Base-by-base conservation (phyloP, 1,140 invertebrate species). In the Plodia interpunctella region DNA sequence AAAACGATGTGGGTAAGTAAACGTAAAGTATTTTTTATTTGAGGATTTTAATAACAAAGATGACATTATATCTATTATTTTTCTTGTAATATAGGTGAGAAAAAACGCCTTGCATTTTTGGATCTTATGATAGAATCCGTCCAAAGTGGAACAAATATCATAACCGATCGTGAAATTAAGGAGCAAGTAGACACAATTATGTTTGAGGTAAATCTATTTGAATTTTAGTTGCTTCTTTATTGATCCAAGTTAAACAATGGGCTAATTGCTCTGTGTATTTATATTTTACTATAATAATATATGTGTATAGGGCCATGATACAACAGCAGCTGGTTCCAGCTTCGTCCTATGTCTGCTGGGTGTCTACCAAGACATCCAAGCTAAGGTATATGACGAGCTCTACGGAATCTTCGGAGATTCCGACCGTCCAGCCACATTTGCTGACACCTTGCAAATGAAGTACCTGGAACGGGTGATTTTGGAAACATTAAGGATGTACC, bases 181-280 rank as follows among this genome's bases (percentile, higher is more conserved):
- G 94, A 96, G 77, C 94, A 96, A 92, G 95, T 97, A 0, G 94
- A 96, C 65, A 97, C 95, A 0, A 97, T 97, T 60, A 96, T 97
- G 94, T 96, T 96, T 83, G 95, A 96, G 92, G 96, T 96, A 77
- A 90, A 35, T n/a, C 8, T 35, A 35, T 35, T 9, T 11, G 9
- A 35, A 35, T 25, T 6, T n/a, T n/a, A 25, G 2, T 25, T 25
- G 21, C 21, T 25, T 25, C 6, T 6, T 3, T 25, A 25, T 25
- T 25, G 21, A 25, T 25, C 21, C 21, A 25, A 25, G 21, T 3
- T n/a, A 25, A 25, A 25, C 21, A 25, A 25, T 25, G 2, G 6
- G 2, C 21, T 25, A 25, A 6, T 25, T 25, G 2, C 2, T 25
- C 21, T 6, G 21, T 25, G 21, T 25, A 2, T 6, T 25, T 25